phyloP scores from a whole-genome alignment of 2,888 invertebrate genomes.

The Leuctra nigra region DNA sequence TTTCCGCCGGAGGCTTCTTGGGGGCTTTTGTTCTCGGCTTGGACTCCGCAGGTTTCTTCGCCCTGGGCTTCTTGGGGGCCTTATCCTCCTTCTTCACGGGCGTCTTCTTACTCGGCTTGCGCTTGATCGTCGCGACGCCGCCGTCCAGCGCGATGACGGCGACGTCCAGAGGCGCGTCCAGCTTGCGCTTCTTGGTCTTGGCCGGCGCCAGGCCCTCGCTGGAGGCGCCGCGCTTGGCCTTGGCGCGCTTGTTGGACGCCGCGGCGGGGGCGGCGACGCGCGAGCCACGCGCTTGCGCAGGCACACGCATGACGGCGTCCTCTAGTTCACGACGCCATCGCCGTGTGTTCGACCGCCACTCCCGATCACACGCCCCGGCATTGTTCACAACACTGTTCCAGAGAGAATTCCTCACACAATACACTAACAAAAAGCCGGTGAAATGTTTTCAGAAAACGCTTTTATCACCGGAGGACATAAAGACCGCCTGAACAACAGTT shows the following conservation, averaged over 20 bases:
- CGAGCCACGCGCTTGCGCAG: not conserved
- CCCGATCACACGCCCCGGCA: too few relatives aligned
- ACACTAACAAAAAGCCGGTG: too few relatives aligned
- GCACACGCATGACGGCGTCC: slow-evolving; percentile 5
- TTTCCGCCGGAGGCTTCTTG: not conserved
- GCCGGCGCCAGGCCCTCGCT: not conserved
- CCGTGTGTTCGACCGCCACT: too few relatives aligned
- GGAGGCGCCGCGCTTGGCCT: not conserved
- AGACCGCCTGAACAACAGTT: too few relatives aligned
- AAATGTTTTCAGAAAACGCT: too few relatives aligned
- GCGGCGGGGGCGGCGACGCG: not conserved
- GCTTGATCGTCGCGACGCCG: not conserved
- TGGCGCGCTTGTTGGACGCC: not conserved
- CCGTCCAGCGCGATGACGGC: not conserved
- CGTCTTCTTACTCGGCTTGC: slow-evolving; percentile 1
- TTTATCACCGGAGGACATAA: too few relatives aligned
- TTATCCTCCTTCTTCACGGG: not conserved
- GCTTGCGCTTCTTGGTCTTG: slow-evolving; percentile 12
- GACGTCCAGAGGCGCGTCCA: not conserved
- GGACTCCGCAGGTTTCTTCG: not conserved
- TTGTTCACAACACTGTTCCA: too few relatives aligned
- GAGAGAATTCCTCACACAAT: too few relatives aligned
- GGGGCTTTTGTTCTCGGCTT: not conserved
- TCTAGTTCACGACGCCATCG: too few relatives aligned
- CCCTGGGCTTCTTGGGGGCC: slow-evolving; percentile 1